A percentile compares a stretch with the other conserved stretches of the same genome.
Evolutionary conservation across 2,797 vertebrate genomes (phyloP).

Genomic region (Coranthus polyacanthus): DNA sequence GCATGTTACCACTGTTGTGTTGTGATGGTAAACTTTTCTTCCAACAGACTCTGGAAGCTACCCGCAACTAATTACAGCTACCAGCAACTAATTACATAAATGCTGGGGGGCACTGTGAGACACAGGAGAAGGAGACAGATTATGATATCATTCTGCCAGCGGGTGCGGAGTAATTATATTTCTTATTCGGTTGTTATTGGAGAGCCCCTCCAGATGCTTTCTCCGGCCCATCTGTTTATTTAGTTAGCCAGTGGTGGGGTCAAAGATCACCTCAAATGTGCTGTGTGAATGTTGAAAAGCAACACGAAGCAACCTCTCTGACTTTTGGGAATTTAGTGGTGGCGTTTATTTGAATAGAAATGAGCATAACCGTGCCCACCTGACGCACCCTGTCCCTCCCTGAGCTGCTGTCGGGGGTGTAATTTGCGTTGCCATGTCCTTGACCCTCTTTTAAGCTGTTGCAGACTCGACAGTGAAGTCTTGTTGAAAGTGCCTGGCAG

Average conservation of each 20-base stretch:
- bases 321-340: constrained; percentile 33
- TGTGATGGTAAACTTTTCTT: constrained; percentile 31
- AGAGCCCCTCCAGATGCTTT: constrained; percentile 72
- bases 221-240: constrained; percentile 64
- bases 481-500: constrained; percentile 10
- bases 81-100: constrained; percentile 58
- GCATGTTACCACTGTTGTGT: constrained; percentile 6
- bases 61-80: constrained; percentile 16
- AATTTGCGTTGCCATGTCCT: constrained; percentile 43
- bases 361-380: constrained; percentile 2
- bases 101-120: constrained; percentile 21
- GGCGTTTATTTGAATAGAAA: constrained; percentile 40
- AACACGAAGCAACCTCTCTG: constrained; percentile 27
- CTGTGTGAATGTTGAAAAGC: constrained; percentile 37
- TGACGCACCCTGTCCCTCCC: constrained; percentile 1
- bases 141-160: constrained; percentile 68
- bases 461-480: constrained; percentile 36
- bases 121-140: constrained; percentile 36
- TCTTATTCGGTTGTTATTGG: constrained; percentile 65
- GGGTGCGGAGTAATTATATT: constrained; percentile 65
- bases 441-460: constrained; percentile 53
- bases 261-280: constrained; percentile 50
- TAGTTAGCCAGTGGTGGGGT: constrained; percentile 46
- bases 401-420: constrained; percentile 24
- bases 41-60: constrained; percentile 25